A percentile compares a stretch with the other conserved stretches of the same genome.
Evolutionary conservation across 2,113 vertebrate species (phyloP).

Genomic region (Scomber colias): DNA sequence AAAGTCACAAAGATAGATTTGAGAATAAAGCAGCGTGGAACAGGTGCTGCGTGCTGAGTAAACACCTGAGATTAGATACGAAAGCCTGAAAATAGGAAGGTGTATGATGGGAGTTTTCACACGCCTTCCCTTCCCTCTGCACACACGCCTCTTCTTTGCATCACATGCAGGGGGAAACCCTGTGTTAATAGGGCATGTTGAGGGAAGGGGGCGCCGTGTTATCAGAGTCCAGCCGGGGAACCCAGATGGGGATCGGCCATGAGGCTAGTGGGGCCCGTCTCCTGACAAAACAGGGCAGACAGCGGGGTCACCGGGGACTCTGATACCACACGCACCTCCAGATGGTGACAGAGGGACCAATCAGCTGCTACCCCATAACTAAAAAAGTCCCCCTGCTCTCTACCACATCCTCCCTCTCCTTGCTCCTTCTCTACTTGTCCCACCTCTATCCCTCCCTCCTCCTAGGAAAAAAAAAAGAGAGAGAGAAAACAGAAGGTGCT

Average conservation of each 20-base stretch:
- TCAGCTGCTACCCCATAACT: conserved; percentile 86
- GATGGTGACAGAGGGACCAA: conserved; percentile 90
- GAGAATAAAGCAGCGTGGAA: conserved; percentile 41
- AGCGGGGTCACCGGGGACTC: conserved; percentile 86
- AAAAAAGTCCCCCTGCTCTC: conserved; percentile 88
- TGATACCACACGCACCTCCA: conserved; percentile 87
- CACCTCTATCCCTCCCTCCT: conserved; percentile 76
- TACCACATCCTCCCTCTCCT: conserved; percentile 38
- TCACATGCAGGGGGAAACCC: conserved; percentile 40
- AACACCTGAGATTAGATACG: conserved; percentile 70
- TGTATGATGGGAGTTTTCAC: conserved; percentile 31
- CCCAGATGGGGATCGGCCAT: conserved; percentile 78
- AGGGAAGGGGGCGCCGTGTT: conserved; percentile 59
- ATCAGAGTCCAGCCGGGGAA: conserved; percentile 82
- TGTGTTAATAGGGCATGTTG: conserved; percentile 51
- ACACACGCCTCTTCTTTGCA: conserved; percentile 13
- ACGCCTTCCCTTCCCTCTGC: conserved; percentile 6
- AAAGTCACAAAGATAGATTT: conserved; percentile 25
- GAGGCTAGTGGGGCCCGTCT: conserved; percentile 76
- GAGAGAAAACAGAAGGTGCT: conserved; percentile 98
- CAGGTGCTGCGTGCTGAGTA: conserved; percentile 62
- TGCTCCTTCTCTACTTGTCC: conserved; percentile 45
- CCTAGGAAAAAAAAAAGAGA: conserved; percentile 58
- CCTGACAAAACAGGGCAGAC: conserved; percentile 93
- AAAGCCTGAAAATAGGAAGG: conserved; percentile 13